A percentile compares a stretch with the other conserved stretches of the same genome.
These are phyloP conservation scores for Amorpha juglandis DNA, from an alignment of 2,888 invertebrate genomes.

Conservation along the genomic window DNA sequence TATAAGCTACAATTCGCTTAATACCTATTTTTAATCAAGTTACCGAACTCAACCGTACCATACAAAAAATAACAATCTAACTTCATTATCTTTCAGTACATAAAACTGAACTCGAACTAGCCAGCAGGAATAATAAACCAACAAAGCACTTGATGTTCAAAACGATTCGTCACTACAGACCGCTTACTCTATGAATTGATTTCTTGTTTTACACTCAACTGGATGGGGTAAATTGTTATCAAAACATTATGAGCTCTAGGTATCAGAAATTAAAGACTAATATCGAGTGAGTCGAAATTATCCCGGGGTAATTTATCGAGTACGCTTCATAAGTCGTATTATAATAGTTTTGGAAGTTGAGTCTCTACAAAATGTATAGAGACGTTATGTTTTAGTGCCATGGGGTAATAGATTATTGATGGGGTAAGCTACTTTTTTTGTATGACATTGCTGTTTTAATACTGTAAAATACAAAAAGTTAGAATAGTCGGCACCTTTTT, in stretches of 20 bases:
- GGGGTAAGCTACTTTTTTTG: neutral
- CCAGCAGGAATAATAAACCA: constrained; percentile 1
- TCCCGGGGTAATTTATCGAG: constrained; percentile 25
- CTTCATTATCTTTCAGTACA: neutral
- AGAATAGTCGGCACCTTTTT: too few relatives aligned
- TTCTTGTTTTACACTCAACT: constrained; percentile 31
- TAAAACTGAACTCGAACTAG: neutral
- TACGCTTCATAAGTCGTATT: constrained; percentile 27
- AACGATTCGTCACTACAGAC: constrained; percentile 14
- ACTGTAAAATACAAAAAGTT: neutral
- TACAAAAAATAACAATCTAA: neutral
- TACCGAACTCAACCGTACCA: neutral
- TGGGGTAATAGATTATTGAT: constrained; percentile 5
- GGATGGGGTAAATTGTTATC: constrained; percentile 27
- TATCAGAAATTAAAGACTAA: neutral
- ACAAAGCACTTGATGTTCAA: constrained; percentile 15
- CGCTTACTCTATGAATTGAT: constrained; percentile 28
- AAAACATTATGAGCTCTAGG: constrained; percentile 5
- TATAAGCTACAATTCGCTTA: too few relatives aligned
- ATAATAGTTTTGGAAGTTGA: constrained; percentile 24
- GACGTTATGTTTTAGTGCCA: constrained; percentile 6
- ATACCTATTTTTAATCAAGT: neutral
- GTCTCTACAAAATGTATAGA: constrained; percentile 9
- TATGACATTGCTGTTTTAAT: neutral
- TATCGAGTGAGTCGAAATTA: constrained; percentile 8